These are phyloP conservation scores for Micrasema minimum DNA, from an alignment of 1,140 invertebrate species.

Conservation along the genomic window DNA sequence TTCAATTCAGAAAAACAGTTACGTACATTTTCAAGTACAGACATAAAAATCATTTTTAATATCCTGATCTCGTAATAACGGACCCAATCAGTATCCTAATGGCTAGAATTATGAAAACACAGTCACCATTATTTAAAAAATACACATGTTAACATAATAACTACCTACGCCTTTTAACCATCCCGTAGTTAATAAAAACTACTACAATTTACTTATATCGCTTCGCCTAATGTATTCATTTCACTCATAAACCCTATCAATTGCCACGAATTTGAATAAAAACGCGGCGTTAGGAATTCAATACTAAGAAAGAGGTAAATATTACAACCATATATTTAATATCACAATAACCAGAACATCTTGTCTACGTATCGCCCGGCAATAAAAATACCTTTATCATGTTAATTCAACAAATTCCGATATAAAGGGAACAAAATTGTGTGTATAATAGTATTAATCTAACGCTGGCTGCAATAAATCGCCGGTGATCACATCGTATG, in stretches of 20 bases:
- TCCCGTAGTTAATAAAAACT: too few relatives aligned
- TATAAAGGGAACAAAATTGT: conserved; percentile 23
- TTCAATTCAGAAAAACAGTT: too few relatives aligned
- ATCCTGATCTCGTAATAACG: too few relatives aligned
- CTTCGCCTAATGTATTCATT: neutral
- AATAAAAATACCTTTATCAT: conserved; percentile 45
- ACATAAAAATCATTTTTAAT: too few relatives aligned
- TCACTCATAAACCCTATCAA: conserved; percentile 15
- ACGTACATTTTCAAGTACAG: too few relatives aligned
- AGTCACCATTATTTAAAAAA: too few relatives aligned
- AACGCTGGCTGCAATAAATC: conserved; percentile 33
- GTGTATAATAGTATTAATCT: conserved; percentile 40
- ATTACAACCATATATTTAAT: neutral
- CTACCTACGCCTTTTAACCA: too few relatives aligned
- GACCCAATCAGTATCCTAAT: too few relatives aligned
- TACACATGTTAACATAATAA: too few relatives aligned
- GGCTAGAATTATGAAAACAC: too few relatives aligned
- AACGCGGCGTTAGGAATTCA: conserved; percentile 2
- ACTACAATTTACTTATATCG: too few relatives aligned
- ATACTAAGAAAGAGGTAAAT: conserved; percentile 9
- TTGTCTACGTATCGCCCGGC: conserved; percentile 32
- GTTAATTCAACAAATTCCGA: conserved; percentile 45
- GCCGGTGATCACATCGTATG: conserved; percentile 33
- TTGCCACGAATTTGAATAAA: neutral
- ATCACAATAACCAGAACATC: conserved; percentile 23